Percentiles rank a stretch among this genome's conserved stretches.
phyloP scores from a whole-genome alignment of 2,113 vertebrate species.

The Alethe diademata region DNA sequence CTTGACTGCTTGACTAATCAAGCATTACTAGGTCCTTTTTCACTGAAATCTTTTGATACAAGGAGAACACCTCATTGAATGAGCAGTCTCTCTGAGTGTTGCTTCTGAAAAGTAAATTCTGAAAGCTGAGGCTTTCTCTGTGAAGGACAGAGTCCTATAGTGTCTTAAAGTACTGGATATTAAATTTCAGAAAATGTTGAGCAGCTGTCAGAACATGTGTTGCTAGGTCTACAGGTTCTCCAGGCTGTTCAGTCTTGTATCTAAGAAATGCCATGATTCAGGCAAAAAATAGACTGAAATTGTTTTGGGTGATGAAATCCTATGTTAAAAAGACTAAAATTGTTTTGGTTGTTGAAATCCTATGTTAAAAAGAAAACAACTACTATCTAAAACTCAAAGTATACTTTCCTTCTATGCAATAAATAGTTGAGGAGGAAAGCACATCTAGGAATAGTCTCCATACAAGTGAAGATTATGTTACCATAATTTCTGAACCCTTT shows the following conservation, averaged over 20 bases:
- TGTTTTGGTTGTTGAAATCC: not conserved
- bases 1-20: not conserved
- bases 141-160: not conserved
- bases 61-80: not conserved
- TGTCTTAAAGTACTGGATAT: not conserved
- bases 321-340: not conserved
- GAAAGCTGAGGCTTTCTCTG: not conserved
- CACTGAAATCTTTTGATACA: not conserved
- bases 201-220: not conserved
- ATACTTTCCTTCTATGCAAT: not conserved
- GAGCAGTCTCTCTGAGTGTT: not conserved
- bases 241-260: not conserved
- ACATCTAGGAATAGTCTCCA: not conserved
- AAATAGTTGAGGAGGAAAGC: not conserved
- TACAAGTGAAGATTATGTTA: not conserved
- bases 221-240: not conserved
- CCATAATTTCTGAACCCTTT: not conserved
- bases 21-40: not conserved
- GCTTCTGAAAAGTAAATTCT: not conserved
- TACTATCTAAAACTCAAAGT: not conserved
- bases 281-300: not conserved
- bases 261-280: not conserved
- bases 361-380: not conserved
- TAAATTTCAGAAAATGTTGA: not conserved
- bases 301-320: not conserved